phyloP scores from a whole-genome alignment of 2,113 vertebrate genomes.

The Xiphorhynchus elegans region DNA sequence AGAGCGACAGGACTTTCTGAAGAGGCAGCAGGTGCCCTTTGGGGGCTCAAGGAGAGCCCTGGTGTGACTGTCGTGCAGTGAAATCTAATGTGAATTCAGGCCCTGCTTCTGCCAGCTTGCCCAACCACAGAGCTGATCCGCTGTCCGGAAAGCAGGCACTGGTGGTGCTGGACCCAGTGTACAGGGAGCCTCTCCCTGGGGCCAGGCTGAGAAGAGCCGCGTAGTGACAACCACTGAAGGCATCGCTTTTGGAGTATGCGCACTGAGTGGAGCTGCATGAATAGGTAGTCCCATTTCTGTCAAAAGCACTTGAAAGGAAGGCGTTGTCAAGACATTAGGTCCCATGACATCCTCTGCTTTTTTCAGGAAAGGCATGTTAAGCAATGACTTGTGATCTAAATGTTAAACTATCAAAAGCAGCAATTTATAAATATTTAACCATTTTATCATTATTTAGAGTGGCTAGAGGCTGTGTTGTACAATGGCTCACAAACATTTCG shows the following conservation, averaged over 20 bases:
- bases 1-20: background rate
- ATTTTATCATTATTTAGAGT: background rate
- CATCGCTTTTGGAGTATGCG: background rate
- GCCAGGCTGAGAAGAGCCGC: background rate
- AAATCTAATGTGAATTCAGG: background rate
- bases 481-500: background rate
- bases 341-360: background rate
- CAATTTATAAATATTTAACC: constrained; percentile 17
- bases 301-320: background rate
- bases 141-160: background rate
- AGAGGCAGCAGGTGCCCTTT: background rate
- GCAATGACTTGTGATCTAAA: background rate
- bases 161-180: rapidly evolving
- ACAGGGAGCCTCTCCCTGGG: rapidly evolving
- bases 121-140: rapidly evolving
- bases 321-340: background rate
- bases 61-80: background rate
- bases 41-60: background rate
- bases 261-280: background rate
- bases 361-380: background rate
- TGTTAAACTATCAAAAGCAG: background rate
- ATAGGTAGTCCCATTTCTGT: constrained; percentile 11
- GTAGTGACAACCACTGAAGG: background rate
- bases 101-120: background rate
- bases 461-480: background rate